Base-by-base conservation (phyloP, 1,140 invertebrate genomes). In the Brachionus asplanchnoidis region DNA sequence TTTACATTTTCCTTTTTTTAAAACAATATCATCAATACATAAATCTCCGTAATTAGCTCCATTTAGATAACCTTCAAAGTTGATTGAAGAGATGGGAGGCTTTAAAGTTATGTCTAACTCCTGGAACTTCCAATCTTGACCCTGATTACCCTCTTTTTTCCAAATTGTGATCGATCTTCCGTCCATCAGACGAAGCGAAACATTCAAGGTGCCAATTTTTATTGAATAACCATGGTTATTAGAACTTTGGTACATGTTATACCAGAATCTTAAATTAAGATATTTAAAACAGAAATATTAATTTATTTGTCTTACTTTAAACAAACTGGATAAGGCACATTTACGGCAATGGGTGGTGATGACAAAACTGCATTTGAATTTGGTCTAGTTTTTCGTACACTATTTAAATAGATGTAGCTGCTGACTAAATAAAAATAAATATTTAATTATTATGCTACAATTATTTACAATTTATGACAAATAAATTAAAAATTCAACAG, bases 331-430 rank as follows among this genome's bases (percentile, higher is more conserved):
- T 23, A 46, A 14, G 12, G 42, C 12, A 8, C 28, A 26, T 28
- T 12, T n/a, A 46, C 46, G 9, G 17, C 2, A 26, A 77, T 50
- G 11, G 40, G 42, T 20, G 42, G 42, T 53, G 73, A 26, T 77
- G 73, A 50, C 28, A 77, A 77, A 50, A 77, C 28, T n/a, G 73
- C 73, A 77, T 77, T 77, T 23, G 40, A 23, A 46, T 50, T 50
- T 5, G 42, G 17, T 7, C n/a, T 12, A 20, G 73, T 11, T 77
- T 77, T 77, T 26, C 42, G 26, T 5, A 77, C 17, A 50, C 73
- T 77, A 23, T 77, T 77, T 12, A 77, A 26, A 20, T 77, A 77
- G 23, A 77, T 77, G 42, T 77, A 77, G 20, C 23, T 50, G 28
- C 73, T 46, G 2, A n/a, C 73, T 77, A 32, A 42, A 26, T 26